Base-by-base conservation (phyloP, 2,113 vertebrate species). In the Cynoglossus semilaevis region DNA sequence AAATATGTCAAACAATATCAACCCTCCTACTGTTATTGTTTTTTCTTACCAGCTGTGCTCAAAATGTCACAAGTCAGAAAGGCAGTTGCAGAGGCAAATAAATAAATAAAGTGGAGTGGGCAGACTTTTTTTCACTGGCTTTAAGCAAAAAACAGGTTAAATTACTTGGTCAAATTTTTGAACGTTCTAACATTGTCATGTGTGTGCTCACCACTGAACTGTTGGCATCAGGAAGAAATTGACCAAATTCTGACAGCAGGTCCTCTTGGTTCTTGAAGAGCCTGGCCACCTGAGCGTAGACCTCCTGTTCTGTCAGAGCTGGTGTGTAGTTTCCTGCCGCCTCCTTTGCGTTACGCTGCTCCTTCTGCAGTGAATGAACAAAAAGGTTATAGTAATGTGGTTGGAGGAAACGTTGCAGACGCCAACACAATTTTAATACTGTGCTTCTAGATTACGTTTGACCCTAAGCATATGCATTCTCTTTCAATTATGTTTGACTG, bases 261-360 rank as follows among this genome's bases (percentile, higher is more conserved):
- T 99, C 97, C 76, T 99, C 97, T 80, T 99, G 97, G 85, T 99
- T 98, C 90, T 99, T 98, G 77, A 99, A 99, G 72, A 99, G 95
- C 0, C 95, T 88, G 1, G 97, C 97, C 65, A 99, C 97, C 84
- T 99, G 95, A 17, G 96, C 95, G 1, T 99, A 99, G 5, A 99
- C 97, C 72, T 99, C 97, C 86, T 99, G 97, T 73, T 99, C 97
- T 0, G 97, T 99, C 81, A 99, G 63, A 0, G 95, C 93, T 0
- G 97, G 97, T 0, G 96, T 98, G 85, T 99, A 99, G 86, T 97
- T 98, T 2, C 97, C 96, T 15, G 94, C 96, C 0, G 96, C 95
- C 84, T 99, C 97, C 85, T 99, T 99, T 47, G 96, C 96, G 7
- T 99, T 99, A 15, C 97, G 94, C 81, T 99, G 97, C 82, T 99